Conservation (phyloP, 1,140 invertebrate genomes). For the Drosophila novamexicana region DNA sequence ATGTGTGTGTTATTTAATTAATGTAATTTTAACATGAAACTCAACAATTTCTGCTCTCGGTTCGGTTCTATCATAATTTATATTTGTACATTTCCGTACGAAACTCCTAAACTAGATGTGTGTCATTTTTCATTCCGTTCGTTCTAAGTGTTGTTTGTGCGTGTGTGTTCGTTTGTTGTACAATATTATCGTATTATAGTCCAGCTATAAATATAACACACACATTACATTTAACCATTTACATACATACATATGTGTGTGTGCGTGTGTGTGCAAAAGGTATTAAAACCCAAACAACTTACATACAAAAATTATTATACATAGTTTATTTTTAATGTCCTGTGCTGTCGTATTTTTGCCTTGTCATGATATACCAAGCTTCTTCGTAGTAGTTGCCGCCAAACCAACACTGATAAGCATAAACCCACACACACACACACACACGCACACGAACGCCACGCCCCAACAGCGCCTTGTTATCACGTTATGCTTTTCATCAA, state of each 20-base stretch:
- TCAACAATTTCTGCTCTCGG: constrained; percentile 82
- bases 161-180: constrained; percentile 49
- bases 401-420: constrained; percentile 22
- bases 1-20: constrained; percentile 79
- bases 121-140: constrained; percentile 69
- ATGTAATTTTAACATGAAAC: constrained; percentile 83
- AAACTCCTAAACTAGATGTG: constrained; percentile 62
- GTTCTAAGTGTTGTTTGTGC: constrained; percentile 60
- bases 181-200: constrained; percentile 44
- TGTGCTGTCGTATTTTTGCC: constrained; percentile 69
- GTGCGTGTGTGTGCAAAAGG: constrained; percentile 29
- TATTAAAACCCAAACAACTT: constrained; percentile 29
- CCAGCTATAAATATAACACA: constrained; percentile 52
- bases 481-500: constrained; percentile 75
- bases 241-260: constrained; percentile 27
- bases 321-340: constrained; percentile 65
- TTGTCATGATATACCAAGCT: constrained; percentile 76
- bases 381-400: constrained; percentile 58
- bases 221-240: constrained; percentile 18
- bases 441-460: constrained; percentile 34
- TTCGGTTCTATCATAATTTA: constrained; percentile 72
- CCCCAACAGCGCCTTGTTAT: constrained; percentile 61
- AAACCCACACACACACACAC: constrained; percentile 19
- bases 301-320: constrained; percentile 67
- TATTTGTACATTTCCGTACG: constrained; percentile 44